Evolutionary conservation across 2,797 vertebrate species (phyloP).

Genomic region (Gephyroberyx darwinii): DNA sequence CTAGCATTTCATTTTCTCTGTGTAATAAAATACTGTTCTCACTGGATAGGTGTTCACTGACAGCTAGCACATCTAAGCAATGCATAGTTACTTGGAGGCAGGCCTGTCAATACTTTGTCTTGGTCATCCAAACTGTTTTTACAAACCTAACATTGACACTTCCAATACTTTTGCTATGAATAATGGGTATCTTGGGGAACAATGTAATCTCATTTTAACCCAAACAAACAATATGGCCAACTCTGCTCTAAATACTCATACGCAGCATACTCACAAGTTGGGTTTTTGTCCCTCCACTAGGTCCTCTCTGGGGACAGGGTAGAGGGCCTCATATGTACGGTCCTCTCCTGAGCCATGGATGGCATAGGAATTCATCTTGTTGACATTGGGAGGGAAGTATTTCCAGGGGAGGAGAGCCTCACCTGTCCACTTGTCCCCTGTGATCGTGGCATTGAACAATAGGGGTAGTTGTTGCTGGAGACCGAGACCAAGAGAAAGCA

Average conservation of each 20-base stretch:
- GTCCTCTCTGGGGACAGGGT: conserved; percentile 76
- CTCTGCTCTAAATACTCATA: neutral
- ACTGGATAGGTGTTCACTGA: neutral
- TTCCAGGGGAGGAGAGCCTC: conserved; percentile 77
- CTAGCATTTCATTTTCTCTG: conserved; percentile 17
- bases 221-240: neutral
- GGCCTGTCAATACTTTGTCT: conserved; percentile 3
- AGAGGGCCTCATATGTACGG: conserved; percentile 78
- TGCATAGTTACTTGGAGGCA: conserved; percentile 13
- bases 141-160: neutral
- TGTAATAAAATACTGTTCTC: conserved; percentile 12
- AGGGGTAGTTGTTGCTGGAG: conserved; percentile 82
- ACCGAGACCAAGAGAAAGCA: neutral
- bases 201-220: conserved; percentile 1
- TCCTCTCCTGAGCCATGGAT: conserved; percentile 78
- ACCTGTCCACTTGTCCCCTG: conserved; percentile 70
- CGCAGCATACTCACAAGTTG: conserved; percentile 78
- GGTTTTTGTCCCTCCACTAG: conserved; percentile 69
- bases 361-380: conserved; percentile 84
- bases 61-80: conserved; percentile 2
- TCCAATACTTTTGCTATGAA: conserved; percentile 5
- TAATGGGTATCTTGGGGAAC: conserved; percentile 7
- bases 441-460: conserved; percentile 69
- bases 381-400: conserved; percentile 79
- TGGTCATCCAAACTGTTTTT: neutral